Evolutionary conservation across 2,113 vertebrate genomes (phyloP).

Genomic region (Bufo bufo): DNA sequence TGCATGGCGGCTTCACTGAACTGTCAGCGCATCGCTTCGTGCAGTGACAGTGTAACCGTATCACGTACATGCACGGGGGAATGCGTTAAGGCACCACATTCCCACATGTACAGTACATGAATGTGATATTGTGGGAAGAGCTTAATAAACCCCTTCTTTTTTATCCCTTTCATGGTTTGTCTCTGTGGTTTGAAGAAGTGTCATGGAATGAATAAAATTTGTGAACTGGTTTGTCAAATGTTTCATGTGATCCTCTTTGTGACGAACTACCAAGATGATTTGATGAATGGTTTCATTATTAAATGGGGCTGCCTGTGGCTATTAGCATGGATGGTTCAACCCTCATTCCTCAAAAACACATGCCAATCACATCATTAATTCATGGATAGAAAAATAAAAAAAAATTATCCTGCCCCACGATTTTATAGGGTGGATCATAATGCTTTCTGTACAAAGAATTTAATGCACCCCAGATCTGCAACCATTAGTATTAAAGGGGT

Average conservation of each 20-base stretch:
- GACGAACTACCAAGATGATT: slow-evolving; percentile 13
- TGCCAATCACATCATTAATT: slow-evolving; percentile 18
- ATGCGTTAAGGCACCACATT: too few species aligned
- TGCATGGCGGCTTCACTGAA: too few species aligned
- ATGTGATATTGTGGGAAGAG: not conserved
- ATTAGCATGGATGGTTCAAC: not conserved
- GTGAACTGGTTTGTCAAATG: slow-evolving; percentile 26
- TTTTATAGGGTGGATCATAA: not conserved
- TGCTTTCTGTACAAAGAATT: not conserved
- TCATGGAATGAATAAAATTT: slow-evolving; percentile 22
- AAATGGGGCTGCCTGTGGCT: slow-evolving; percentile 31
- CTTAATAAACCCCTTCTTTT: not conserved
- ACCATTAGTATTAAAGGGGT: too few species aligned
- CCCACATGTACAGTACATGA: too few species aligned
- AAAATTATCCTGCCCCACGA: not conserved
- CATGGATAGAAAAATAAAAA: not conserved
- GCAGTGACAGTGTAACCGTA: too few species aligned
- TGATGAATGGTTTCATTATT: slow-evolving; percentile 34
- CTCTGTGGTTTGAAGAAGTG: not conserved
- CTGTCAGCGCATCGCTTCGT: too few species aligned
- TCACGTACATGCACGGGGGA: too few species aligned
- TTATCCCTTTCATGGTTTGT: not conserved
- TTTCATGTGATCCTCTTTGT: slow-evolving; percentile 45
- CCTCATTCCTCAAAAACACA: not conserved
- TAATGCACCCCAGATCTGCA: too few species aligned